Evolutionary conservation across 2,888 invertebrate species (phyloP), one percentile per base, ranked within the genome.

Genomic region (Homarus gammarus): DNA sequence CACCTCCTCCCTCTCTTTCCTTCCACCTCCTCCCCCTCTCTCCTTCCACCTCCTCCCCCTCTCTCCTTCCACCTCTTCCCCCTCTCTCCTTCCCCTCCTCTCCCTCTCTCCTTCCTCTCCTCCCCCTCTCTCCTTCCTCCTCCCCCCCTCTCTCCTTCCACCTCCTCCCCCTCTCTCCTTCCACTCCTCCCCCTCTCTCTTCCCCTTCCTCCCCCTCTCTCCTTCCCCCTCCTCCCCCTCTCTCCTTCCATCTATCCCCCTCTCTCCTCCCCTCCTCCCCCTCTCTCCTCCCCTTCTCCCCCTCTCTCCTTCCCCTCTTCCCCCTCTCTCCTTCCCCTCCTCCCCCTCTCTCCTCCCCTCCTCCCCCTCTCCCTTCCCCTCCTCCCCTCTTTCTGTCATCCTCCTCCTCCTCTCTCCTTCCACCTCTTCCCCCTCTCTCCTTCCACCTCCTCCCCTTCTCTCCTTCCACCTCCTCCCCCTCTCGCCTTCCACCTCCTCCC

Each of bases 21-120:
- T 56, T 18, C 56, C 18, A 56, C 56, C 18, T 56, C 56, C 56
- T 56, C 56, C 56, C 56, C 56, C 56, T 56, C 56, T 56, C 18
- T 18, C 18, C 18, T 18, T 56, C 18, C 56, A 18, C 18, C 18
- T 56, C 56, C 56, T 56, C 56, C 56, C 56, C 56, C 56, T 56
- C 56, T 56, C 56, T 56, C 56, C 56, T 56, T 56, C 56, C 56
- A 18, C 56, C 56, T 56, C 56, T 56, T 56, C 56, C 15, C 56
- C 15, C 56, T 56, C 56, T 56, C 56, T 56, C 56, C 56, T 56
- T 56, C 56, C 56, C 56, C 56, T 56, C 56, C 15, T 56, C 56
- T 56, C 56, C 56, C 56, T 56, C 56, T 56, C 18, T 18, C 18
- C 18, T 18, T 18, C 56, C 18, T 56, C 56, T 56, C 56, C 56